Evolutionary conservation across 2,888 invertebrate genomes (phyloP).

Genomic region (Clanis bilineata): DNA sequence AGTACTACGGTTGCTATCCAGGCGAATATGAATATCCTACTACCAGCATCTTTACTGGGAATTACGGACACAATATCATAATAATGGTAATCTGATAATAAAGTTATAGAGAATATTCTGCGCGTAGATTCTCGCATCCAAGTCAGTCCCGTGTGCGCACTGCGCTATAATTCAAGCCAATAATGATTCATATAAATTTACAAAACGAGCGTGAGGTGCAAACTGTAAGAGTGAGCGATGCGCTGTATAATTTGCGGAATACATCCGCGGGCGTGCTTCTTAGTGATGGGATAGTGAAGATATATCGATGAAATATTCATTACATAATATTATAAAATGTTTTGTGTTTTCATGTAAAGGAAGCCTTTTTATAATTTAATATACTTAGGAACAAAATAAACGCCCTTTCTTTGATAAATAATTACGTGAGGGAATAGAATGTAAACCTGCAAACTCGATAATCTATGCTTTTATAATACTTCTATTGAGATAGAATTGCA

Average conservation of each 20-base stretch:
- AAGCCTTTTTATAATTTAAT: background rate
- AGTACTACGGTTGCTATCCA: too few species aligned
- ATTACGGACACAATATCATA: conserved; percentile 21
- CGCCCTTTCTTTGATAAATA: too few species aligned
- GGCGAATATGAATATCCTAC: too few species aligned
- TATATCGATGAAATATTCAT: background rate
- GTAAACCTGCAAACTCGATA: too few species aligned
- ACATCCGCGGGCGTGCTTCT: conserved; percentile 52
- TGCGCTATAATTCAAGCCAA: conserved; percentile 65
- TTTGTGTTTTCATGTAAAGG: background rate
- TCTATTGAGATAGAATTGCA: too few species aligned
- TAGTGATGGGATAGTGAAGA: conserved; percentile 41
- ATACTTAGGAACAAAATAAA: too few species aligned
- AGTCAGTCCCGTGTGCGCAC: conserved; percentile 47
- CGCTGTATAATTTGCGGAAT: conserved; percentile 61
- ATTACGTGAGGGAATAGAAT: too few species aligned
- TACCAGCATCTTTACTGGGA: background rate
- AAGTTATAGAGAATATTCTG: conserved; percentile 31
- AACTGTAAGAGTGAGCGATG: conserved; percentile 64
- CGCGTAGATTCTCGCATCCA: conserved; percentile 45
- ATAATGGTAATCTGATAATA: conserved; percentile 34
- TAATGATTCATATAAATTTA: conserved; percentile 73
- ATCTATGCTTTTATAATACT: too few species aligned
- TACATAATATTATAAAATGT: too few species aligned
- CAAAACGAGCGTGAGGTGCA: conserved; percentile 69